phyloP scores from a whole-genome alignment of 2,888 invertebrate genomes.

The Blastobasis lacticolella region DNA sequence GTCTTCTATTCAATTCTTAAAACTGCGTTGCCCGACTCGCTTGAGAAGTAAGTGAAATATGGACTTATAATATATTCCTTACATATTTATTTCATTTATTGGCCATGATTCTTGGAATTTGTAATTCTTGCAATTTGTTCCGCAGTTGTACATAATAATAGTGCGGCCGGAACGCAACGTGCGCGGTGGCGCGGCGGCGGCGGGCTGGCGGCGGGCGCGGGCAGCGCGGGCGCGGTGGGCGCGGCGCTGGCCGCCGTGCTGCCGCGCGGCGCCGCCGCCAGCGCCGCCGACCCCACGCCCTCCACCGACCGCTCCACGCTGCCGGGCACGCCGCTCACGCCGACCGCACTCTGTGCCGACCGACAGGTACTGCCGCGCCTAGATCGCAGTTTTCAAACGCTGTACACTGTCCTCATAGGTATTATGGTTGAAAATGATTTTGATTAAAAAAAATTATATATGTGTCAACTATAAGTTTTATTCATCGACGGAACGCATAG shows the following conservation, averaged over 20 bases:
- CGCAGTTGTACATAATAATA: slow-evolving; percentile 53
- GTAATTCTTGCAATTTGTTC: not conserved
- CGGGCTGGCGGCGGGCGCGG: slow-evolving; percentile 19
- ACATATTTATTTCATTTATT: too few species aligned
- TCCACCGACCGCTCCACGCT: slow-evolving; percentile 51
- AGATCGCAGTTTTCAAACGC: too few species aligned
- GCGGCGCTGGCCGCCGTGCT: slow-evolving; percentile 39
- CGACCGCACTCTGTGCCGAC: not conserved
- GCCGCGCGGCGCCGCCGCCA: slow-evolving; percentile 24
- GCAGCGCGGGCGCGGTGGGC: slow-evolving; percentile 28
- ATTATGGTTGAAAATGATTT: too few species aligned
- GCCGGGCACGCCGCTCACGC: slow-evolving; percentile 28
- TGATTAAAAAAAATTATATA: too few species aligned
- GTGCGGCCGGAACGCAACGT: slow-evolving; percentile 58
- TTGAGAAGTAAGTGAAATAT: too few species aligned
- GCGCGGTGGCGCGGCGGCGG: slow-evolving; percentile 39
- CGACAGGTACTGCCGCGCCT: not conserved
- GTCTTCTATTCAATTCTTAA: too few species aligned
- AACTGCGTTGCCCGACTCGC: too few species aligned
- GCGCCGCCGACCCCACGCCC: slow-evolving; percentile 37
- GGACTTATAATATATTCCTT: too few species aligned
- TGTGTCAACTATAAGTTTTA: too few species aligned
- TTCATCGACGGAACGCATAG: too few species aligned
- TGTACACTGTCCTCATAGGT: too few species aligned
- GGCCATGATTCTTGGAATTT: too few species aligned